These are phyloP conservation scores for Chromis chromis DNA, from an alignment of 2,797 vertebrate genomes.

Conservation along the genomic window DNA sequence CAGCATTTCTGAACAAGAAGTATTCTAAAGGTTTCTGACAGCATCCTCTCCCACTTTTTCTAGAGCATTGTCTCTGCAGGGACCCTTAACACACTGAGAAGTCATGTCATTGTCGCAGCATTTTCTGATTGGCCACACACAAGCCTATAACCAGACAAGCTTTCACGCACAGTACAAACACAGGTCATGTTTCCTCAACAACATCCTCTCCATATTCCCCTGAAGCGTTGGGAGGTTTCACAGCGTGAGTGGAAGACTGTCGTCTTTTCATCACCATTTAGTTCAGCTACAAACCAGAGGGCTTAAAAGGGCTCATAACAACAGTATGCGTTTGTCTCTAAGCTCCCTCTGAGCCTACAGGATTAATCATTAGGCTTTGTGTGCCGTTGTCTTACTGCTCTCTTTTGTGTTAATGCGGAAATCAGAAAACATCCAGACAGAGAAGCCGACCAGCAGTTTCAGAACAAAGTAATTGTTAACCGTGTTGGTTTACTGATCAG, in stretches of 20 bases:
- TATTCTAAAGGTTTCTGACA: slow-evolving; percentile 46
- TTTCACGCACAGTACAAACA: slow-evolving; percentile 34
- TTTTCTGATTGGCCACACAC: slow-evolving; percentile 53
- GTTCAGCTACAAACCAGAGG: slow-evolving; percentile 20
- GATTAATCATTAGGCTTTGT: slow-evolving; percentile 27
- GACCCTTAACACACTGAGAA: slow-evolving; percentile 46
- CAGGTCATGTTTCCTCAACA: slow-evolving; percentile 65
- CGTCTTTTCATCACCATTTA: slow-evolving; percentile 60
- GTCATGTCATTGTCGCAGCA: slow-evolving; percentile 58
- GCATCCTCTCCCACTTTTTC: slow-evolving; percentile 23
- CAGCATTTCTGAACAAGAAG: slow-evolving; percentile 40
- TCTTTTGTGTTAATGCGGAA: slow-evolving; percentile 15
- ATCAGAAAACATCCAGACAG: slow-evolving; percentile 1
- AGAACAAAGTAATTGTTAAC: slow-evolving; percentile 24
- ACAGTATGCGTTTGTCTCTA: slow-evolving; percentile 24
- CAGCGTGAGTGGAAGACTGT: slow-evolving; percentile 53
- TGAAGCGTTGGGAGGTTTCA: slow-evolving; percentile 77
- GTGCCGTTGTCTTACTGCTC: neutral
- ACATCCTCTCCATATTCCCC: slow-evolving; percentile 81
- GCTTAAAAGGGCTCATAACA: slow-evolving; percentile 16
- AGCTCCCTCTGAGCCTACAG: slow-evolving; percentile 14
- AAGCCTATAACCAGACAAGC: slow-evolving; percentile 16
- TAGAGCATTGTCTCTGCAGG: slow-evolving; percentile 46
- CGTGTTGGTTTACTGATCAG: slow-evolving; percentile 14
- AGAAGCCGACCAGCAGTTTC: neutral